Evolutionary conservation across 1,140 invertebrate genomes (phyloP), one percentile per base, ranked within the genome.

Genomic region (Hylaeus volcanicus): DNA sequence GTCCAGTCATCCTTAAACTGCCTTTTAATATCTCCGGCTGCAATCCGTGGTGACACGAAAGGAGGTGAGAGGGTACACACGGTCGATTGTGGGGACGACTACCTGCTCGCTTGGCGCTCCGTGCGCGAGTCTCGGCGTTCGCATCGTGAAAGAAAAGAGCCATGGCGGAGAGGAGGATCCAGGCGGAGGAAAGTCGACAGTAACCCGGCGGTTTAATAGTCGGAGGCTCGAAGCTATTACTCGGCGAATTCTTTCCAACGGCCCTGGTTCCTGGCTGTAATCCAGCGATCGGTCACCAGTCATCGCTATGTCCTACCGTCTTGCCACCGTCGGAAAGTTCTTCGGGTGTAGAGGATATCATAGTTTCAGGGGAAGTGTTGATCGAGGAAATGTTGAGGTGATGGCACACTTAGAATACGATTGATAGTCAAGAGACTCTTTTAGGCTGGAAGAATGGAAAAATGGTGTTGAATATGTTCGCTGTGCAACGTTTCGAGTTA

Each of bases 161-260:
- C 82, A 71, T 61, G 66, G 70, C 84, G 79, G 83, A 39, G n/a
- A 58, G 71, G 15, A 65, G 48, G n/a, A 14, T 26, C 60, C 15
- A 14, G 71, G 12, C 64, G 48, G 58, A 78, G 80, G 73, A 84
- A 86, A 82, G 61, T 72, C 69, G 86, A 65, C 70, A 80, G 79
- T 76, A 87, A 79, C 72, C 61, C 56, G 61, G 79, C 71, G 60
- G 89, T 92, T 92, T 91, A 91, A 92, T 91, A 89, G 88, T 86
- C 69, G 86, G 88, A 90, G 87, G 90, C 88, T 90, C 83, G 86
- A 87, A 87, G 85, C 84, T 91, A 92, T 92, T 92, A 92, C 91
- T 89, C 89, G 86, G 91, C 91, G 84, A 89, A 92, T 92, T 92
- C 91, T 88, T 90, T 83, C 77, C 70, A 66, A 79, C 84, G 87